Evolutionary conservation across 64 coral and sea anemone species (phyloP).

Genomic region (Orbicella faveolata): DNA sequence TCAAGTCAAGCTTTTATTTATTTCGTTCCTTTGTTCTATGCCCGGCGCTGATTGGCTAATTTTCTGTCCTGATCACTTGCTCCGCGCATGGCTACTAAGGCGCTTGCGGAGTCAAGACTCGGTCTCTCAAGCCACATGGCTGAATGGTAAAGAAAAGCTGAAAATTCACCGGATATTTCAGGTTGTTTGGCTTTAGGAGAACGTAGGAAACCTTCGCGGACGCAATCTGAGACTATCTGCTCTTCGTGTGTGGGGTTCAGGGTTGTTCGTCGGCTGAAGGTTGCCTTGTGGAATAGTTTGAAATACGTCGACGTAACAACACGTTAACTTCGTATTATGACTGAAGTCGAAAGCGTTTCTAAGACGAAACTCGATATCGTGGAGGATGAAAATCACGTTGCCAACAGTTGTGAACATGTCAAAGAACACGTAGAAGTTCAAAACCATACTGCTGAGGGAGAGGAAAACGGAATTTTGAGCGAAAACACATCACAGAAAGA

Average conservation of each 20-base stretch:
- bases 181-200: constrained; percentile 37
- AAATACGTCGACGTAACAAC: constrained; percentile 58
- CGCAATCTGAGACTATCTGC: constrained; percentile 66
- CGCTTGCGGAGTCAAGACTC: not conserved
- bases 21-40: not conserved
- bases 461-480: constrained; percentile 8
- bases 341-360: constrained; percentile 70
- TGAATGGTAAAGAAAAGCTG: constrained; percentile 61
- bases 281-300: constrained; percentile 71
- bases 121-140: constrained; percentile 74
- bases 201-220: constrained; percentile 69
- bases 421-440: constrained; percentile 31
- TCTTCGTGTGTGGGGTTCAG: constrained; percentile 70
- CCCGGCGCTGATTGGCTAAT: constrained; percentile 5
- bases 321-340: constrained; percentile 78
- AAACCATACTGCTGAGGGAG: constrained; percentile 5
- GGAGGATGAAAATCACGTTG: constrained; percentile 44
- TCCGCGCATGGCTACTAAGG: constrained; percentile 57
- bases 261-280: constrained; percentile 80
- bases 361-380: constrained; percentile 55
- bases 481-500: constrained; percentile 24
- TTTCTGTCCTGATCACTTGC: constrained; percentile 30
- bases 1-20: not conserved
- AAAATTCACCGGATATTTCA: constrained; percentile 34
- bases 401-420: constrained; percentile 34